These are phyloP conservation scores for Nipponia nippon DNA, from an alignment of 2,113 vertebrate genomes.

Conservation along the genomic window DNA sequence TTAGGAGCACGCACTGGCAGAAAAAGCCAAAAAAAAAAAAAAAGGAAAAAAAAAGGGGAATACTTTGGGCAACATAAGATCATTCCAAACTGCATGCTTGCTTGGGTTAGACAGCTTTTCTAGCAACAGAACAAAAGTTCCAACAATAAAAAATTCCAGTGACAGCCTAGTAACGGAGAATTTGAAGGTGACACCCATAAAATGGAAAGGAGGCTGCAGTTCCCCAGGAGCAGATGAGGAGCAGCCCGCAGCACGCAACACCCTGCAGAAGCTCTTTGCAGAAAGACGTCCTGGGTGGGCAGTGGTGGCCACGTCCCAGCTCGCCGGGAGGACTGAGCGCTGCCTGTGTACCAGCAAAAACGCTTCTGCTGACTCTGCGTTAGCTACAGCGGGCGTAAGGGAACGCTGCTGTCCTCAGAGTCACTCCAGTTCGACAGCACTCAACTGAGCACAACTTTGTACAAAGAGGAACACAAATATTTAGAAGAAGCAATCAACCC, in stretches of 20 bases:
- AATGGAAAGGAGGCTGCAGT: neutral
- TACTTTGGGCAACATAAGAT: neutral
- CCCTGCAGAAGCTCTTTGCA: neutral
- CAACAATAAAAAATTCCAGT: neutral
- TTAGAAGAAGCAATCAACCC: neutral
- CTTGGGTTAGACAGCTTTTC: neutral
- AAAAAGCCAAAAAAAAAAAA: neutral
- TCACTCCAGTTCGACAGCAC: neutral
- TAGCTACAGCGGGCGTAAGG: neutral
- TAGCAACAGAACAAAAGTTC: neutral
- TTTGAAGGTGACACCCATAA: neutral
- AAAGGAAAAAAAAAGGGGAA: neutral
- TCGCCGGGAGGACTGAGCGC: neutral
- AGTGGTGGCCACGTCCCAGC: rapidly evolving
- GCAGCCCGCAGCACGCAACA: neutral
- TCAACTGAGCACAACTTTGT: neutral
- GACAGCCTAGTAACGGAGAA: neutral
- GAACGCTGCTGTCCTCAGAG: neutral
- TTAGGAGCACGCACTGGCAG: neutral
- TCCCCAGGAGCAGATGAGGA: neutral
- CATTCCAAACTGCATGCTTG: neutral
- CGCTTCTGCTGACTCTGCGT: neutral
- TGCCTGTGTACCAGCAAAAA: neutral
- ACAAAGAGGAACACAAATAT: neutral
- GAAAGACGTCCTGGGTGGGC: neutral